Percentiles rank a stretch among this genome's conserved stretches.
Evolutionary conservation across 2,797 vertebrate genomes (phyloP).

Genomic region (Hozukius guyotensis): DNA sequence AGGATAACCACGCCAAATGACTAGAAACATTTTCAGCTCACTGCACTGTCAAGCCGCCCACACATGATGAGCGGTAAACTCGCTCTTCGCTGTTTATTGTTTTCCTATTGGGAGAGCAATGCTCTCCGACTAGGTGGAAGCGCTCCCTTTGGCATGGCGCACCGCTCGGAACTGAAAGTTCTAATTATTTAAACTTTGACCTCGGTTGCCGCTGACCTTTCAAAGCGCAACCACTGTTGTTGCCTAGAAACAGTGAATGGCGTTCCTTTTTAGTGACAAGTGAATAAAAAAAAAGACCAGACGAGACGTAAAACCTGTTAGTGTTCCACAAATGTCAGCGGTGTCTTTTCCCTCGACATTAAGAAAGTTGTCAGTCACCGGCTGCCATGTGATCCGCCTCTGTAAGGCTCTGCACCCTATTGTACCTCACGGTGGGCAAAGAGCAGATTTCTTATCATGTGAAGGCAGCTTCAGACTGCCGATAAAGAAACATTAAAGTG

Average conservation of each 20-base stretch:
- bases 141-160: neutral
- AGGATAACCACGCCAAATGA: neutral
- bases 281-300: too few relatives aligned
- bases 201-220: neutral
- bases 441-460: neutral
- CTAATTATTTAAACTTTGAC: neutral
- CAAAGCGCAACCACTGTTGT: neutral
- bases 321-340: too few relatives aligned
- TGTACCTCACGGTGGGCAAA: neutral
- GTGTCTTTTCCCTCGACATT: too few relatives aligned
- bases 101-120: too few relatives aligned
- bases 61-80: too few relatives aligned
- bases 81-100: too few relatives aligned
- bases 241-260: neutral
- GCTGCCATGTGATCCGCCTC: too few relatives aligned
- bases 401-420: neutral
- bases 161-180: neutral
- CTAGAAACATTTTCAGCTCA: neutral
- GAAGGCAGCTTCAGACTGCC: rapidly evolving
- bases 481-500: neutral
- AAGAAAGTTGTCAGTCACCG: too few relatives aligned
- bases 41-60: neutral
- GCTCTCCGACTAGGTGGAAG: too few relatives aligned
- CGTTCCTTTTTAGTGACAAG: neutral
- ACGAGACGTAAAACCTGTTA: too few relatives aligned